A percentile compares a stretch with the other conserved stretches of the same genome.
Conservation (phyloP, 2,113 vertebrate species). For the Ranitomeya imitator region DNA sequence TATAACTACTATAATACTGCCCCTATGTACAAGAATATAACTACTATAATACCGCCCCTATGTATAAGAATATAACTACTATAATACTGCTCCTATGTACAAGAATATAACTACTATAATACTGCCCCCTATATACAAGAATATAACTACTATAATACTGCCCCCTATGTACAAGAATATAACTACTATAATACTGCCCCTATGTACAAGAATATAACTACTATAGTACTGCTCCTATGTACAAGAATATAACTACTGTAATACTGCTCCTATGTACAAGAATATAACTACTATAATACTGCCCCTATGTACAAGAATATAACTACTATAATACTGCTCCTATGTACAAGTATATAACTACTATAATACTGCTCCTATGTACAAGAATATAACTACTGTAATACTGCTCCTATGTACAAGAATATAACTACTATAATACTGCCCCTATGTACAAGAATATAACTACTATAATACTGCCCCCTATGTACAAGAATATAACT, state of each 20-base stretch:
- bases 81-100: background rate
- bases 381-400: background rate
- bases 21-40: too few relatives aligned
- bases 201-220: background rate
- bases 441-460: background rate
- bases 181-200: background rate
- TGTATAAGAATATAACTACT: background rate
- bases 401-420: background rate
- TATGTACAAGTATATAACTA: background rate
- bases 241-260: background rate
- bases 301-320: background rate
- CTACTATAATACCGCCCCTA: background rate
- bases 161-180: background rate
- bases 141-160: constrained; percentile 20
- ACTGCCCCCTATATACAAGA: background rate
- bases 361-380: background rate
- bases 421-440: constrained; percentile 18
- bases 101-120: background rate
- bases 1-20: constrained; percentile 20
- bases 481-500: constrained; percentile 12
- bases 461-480: background rate
- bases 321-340: background rate
- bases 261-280: background rate
- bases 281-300: constrained; percentile 21
- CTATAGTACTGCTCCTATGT: background rate